Evolutionary conservation across 2,113 vertebrate genomes (phyloP).

Genomic region (Morone saxatilis): DNA sequence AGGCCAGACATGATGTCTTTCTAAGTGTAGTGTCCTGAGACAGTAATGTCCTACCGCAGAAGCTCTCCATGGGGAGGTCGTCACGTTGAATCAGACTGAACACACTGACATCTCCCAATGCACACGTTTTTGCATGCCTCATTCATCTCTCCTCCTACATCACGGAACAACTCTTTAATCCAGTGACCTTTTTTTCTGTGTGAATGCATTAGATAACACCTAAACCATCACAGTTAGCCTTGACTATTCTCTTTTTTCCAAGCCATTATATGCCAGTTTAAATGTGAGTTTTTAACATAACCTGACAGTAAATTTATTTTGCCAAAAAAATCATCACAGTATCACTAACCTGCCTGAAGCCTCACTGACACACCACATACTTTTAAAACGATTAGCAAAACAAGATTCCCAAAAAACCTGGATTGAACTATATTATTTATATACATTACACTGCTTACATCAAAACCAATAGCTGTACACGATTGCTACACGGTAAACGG

Average conservation of each 20-base stretch:
- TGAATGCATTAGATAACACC: conserved; percentile 47
- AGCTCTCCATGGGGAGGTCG: conserved; percentile 53
- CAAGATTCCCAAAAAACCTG: neutral
- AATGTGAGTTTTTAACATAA: neutral
- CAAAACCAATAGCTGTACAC: conserved; percentile 7
- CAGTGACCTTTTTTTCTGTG: conserved; percentile 52
- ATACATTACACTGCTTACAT: neutral
- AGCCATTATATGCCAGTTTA: conserved; percentile 14
- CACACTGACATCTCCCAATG: conserved; percentile 60
- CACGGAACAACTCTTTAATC: conserved; percentile 53
- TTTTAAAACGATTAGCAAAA: neutral
- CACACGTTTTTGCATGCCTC: conserved; percentile 62
- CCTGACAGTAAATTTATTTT: neutral
- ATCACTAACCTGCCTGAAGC: neutral
- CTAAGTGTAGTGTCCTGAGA: conserved; percentile 64
- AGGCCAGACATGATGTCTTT: conserved; percentile 54
- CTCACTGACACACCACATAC: neutral
- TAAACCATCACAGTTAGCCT: conserved; percentile 25
- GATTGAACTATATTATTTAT: neutral
- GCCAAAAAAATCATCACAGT: neutral
- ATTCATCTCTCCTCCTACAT: conserved; percentile 60
- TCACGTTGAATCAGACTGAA: conserved; percentile 61
- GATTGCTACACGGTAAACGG: conserved; percentile 5
- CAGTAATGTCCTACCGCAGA: conserved; percentile 48
- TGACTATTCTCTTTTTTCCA: conserved; percentile 13